A percentile compares a stretch with the other conserved stretches of the same genome.
Conservation (phyloP, 2,888 invertebrate species). For the Embidobia sp. region DNA sequence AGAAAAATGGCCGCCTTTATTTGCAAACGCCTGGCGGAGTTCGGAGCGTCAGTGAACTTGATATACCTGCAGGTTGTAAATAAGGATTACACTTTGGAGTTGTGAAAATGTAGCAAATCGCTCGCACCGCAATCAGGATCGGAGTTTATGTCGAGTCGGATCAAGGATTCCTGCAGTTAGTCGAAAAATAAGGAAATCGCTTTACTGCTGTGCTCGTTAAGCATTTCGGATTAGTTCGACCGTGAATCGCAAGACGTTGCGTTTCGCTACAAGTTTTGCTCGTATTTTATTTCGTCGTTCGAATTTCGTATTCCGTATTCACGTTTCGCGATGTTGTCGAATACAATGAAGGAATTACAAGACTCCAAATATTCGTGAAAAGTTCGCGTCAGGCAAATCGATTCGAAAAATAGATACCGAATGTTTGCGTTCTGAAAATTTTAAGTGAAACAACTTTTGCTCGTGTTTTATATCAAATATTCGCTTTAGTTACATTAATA, state of each 20-base stretch:
- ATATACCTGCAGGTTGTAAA: slow-evolving; percentile 54
- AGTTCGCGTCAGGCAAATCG: no score
- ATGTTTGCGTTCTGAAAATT: no score
- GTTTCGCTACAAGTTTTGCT: slow-evolving; percentile 14
- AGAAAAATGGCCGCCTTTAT: slow-evolving; percentile 52
- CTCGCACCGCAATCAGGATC: slow-evolving; percentile 45
- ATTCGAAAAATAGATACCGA: no score
- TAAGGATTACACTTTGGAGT: slow-evolving; percentile 59
- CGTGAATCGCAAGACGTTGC: slow-evolving; percentile 34
- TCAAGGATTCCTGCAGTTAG: slow-evolving; percentile 46
- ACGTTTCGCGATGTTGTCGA: background rate
- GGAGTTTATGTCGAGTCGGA: slow-evolving; percentile 46
- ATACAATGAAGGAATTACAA: background rate
- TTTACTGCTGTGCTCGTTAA: slow-evolving; percentile 39
- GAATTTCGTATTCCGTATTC: slow-evolving; percentile 3
- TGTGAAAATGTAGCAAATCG: slow-evolving; percentile 57
- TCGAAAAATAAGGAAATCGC: slow-evolving; percentile 47
- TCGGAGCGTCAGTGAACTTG: slow-evolving; percentile 47
- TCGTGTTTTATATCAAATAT: no score
- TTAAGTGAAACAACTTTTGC: no score
- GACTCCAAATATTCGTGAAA: no score
- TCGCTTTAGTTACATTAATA: no score
- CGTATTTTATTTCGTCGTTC: background rate
- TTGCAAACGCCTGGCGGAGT: slow-evolving; percentile 47
- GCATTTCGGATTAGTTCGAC: slow-evolving; percentile 48